A percentile compares a stretch with the other conserved stretches of the same genome.
Evolutionary conservation across 2,888 invertebrate species (phyloP).

Genomic region (Trilocha varians): DNA sequence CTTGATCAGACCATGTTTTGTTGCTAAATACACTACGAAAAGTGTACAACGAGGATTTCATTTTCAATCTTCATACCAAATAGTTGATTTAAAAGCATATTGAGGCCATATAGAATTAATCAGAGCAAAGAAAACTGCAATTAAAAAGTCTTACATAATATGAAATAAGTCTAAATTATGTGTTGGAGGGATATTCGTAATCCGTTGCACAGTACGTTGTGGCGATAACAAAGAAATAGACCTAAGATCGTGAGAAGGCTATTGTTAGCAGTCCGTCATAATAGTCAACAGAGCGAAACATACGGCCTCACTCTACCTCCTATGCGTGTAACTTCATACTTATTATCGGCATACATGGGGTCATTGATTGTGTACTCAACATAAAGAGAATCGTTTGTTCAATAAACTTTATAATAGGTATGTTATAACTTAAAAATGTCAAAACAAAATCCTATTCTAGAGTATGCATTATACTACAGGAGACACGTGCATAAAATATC

Average conservation of each 20-base stretch:
- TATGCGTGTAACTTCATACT: background rate
- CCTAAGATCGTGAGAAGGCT: slow-evolving; percentile 41
- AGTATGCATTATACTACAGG: too few species aligned
- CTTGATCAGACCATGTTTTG: background rate
- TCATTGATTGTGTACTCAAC: too few species aligned
- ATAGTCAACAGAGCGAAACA: slow-evolving; percentile 46
- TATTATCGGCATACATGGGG: background rate
- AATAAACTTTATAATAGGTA: too few species aligned
- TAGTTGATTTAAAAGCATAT: too few species aligned
- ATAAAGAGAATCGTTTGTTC: too few species aligned
- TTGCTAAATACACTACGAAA: background rate
- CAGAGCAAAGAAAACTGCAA: background rate
- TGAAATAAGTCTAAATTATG: slow-evolving; percentile 2
- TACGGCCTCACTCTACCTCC: slow-evolving; percentile 22
- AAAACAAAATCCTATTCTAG: too few species aligned
- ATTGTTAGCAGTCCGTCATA: slow-evolving; percentile 49
- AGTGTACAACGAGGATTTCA: background rate
- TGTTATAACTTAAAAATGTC: too few species aligned
- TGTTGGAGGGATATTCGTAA: slow-evolving; percentile 12
- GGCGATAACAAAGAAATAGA: slow-evolving; percentile 33
- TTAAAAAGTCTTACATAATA: background rate
- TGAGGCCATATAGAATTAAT: background rate
- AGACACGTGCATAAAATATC: too few species aligned
- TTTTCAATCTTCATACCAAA: background rate
- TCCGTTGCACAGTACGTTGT: slow-evolving; percentile 2